A percentile compares a stretch with the other conserved stretches of the same genome.
phyloP scores from a whole-genome alignment of 2,888 invertebrate genomes.

The Diarsia rubi region DNA sequence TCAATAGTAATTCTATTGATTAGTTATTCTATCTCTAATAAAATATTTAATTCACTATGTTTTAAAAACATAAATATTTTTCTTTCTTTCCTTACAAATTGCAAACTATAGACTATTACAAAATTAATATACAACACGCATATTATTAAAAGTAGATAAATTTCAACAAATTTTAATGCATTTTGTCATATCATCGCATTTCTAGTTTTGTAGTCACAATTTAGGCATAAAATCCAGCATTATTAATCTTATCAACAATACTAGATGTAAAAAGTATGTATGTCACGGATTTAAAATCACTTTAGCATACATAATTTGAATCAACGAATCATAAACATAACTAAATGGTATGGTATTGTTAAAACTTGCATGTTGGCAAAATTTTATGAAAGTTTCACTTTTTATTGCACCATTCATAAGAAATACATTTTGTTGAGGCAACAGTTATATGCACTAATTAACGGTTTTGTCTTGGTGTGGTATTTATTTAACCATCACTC shows the following conservation, averaged over 20 bases:
- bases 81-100: constrained; percentile 20
- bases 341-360: constrained; percentile 32
- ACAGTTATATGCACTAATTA: constrained; percentile 16
- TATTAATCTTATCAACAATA: neutral
- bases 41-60: neutral
- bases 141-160: constrained; percentile 1
- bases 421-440: constrained; percentile 16
- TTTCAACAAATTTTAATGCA: constrained; percentile 17
- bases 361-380: constrained; percentile 43
- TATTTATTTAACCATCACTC: neutral
- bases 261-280: constrained; percentile 15
- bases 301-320: constrained; percentile 31
- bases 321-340: constrained; percentile 18
- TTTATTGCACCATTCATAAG: constrained; percentile 43
- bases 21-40: too few relatives aligned
- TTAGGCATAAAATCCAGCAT: neutral
- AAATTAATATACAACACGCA: neutral
- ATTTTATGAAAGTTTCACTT: constrained; percentile 35
- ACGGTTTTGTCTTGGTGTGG: neutral
- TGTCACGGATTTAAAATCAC: constrained; percentile 39
- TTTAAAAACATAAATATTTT: neutral
- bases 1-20: neutral
- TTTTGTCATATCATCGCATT: constrained; percentile 29
- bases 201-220: constrained; percentile 22
- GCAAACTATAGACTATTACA: neutral